Conservation (phyloP, 2,113 vertebrate genomes). For the Salvelinus namaycush region DNA sequence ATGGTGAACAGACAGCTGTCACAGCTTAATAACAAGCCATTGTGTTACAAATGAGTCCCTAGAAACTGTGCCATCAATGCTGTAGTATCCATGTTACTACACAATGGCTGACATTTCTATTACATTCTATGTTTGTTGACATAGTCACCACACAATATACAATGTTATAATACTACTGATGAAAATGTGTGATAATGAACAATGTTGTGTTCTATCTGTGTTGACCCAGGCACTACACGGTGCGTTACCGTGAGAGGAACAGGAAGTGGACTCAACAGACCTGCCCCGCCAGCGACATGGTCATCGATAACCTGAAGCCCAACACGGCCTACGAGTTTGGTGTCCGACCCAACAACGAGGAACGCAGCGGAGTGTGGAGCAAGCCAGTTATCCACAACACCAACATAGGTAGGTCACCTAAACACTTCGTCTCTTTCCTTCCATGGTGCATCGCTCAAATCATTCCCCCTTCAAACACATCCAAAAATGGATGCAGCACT, state of each 20-base stretch:
- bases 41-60: no score
- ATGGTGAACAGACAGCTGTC: no score
- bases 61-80: no score
- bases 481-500: neutral
- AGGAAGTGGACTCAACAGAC: conserved; percentile 93
- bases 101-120: no score
- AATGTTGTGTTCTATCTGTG: neutral
- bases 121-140: neutral
- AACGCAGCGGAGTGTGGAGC: conserved; percentile 83
- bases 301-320: conserved; percentile 90
- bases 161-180: no score
- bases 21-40: no score
- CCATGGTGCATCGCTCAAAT: neutral
- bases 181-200: no score
- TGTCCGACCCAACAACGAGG: conserved; percentile 83
- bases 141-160: neutral
- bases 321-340: conserved; percentile 90
- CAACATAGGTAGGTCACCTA: conserved; percentile 23
- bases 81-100: no score
- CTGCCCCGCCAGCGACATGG: conserved; percentile 89
- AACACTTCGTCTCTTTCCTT: neutral
- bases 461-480: neutral
- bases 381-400: conserved; percentile 84
- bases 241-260: conserved; percentile 92
- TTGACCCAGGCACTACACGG: conserved; percentile 84